Evolutionary conservation across 92 coral and sea anemone species (phyloP), one percentile per base, ranked within the genome.

Genomic region (Parazoanthus atlanticus): DNA sequence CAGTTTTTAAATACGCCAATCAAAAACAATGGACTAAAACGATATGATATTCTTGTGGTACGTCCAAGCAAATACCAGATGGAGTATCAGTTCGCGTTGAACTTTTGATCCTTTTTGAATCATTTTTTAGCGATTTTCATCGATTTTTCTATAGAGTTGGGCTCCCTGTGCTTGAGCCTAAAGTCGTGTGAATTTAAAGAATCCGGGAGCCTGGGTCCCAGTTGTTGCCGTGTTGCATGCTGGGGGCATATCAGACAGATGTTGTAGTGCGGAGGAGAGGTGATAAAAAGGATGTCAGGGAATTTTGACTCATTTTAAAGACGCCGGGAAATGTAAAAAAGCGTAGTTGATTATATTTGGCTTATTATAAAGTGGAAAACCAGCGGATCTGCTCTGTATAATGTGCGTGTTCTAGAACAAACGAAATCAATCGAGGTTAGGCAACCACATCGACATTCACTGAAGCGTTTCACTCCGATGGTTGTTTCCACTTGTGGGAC

Each of bases 201-300:
- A 29, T 8, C 16, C 26, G 31, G 15, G 46, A 25, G 87, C 58
- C 87, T 70, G 66, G 79, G 69, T 29, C 73, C 87, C 47, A 70
- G 61, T 41, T 71, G 11, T 6, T 41, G 25, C 78, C 38, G 78
- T 34, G 64, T 29, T 84, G 87, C 78, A 84, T 84, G 66, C 78
- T 70, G 87, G 87, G 78, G 69, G 77, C 76, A 69, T 84, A 71
- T 84, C 78, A 70, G 78, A 47, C 87, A 84, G 87, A 84, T 84
- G 87, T 84, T 84, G 78, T 84, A 29, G 78, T 82, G 43, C 78
- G 64, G 41, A 70, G 76, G 29, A 64, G 61, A 49, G 54, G 38
- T 10, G 28, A 36, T 36, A 36, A 29, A 8, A 40, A 32, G 21
- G 67, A 34, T 34, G 28, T 66, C 28, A 25, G 29, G 74, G 43